Evolutionary conservation across 2,888 invertebrate genomes (phyloP).

Genomic region (Amblyteles armatorius): DNA sequence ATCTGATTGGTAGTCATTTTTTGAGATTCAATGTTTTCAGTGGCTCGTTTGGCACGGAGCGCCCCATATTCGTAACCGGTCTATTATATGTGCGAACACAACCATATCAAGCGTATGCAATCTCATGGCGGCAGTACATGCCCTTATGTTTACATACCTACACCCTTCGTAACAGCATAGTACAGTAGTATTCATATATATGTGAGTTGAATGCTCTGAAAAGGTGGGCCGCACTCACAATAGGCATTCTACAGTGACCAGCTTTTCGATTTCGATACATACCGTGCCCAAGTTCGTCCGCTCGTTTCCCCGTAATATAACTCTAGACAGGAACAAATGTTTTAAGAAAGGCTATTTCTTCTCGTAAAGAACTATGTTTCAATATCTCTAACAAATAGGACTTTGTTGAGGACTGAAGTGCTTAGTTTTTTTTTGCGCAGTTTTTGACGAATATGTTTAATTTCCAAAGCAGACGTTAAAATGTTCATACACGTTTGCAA

Average conservation of each 20-base stretch:
- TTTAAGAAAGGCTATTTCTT: constrained; percentile 39
- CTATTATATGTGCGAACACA: constrained; percentile 9
- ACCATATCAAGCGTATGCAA: constrained; percentile 18
- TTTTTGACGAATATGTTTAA: background rate
- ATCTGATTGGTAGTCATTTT: no score
- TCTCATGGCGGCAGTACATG: constrained; percentile 13
- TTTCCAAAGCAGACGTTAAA: background rate
- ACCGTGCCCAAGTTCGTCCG: constrained; percentile 39
- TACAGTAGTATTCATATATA: constrained; percentile 19
- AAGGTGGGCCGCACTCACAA: constrained; percentile 54
- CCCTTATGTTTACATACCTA: constrained; percentile 34
- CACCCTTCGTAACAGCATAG: constrained; percentile 35
- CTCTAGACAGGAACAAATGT: constrained; percentile 52
- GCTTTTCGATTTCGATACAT: constrained; percentile 64
- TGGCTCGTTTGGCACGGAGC: background rate
- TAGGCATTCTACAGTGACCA: constrained; percentile 59
- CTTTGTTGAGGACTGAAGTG: constrained; percentile 34
- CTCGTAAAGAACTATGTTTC: constrained; percentile 49
- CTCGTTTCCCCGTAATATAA: constrained; percentile 52
- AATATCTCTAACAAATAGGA: constrained; percentile 40
- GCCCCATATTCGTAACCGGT: background rate
- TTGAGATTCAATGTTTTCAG: no score
- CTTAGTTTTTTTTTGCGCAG: constrained; percentile 23
- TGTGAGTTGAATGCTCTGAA: constrained; percentile 42
- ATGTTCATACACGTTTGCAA: background rate